Evolutionary conservation across 1,140 invertebrate genomes (phyloP).

Genomic region (Eurosta solidaginis): DNA sequence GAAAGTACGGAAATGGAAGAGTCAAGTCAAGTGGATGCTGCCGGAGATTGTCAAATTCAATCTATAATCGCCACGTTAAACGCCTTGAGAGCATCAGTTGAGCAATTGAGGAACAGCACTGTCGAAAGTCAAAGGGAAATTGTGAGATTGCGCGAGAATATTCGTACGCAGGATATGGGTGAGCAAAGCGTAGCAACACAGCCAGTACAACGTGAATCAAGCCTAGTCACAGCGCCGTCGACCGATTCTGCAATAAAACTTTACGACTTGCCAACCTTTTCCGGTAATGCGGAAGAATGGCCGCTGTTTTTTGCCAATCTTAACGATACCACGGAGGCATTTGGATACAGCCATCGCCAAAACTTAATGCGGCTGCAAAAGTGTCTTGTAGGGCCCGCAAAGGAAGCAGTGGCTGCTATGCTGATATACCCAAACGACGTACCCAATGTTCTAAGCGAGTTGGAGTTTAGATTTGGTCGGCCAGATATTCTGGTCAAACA

Average conservation of each 20-base stretch:
- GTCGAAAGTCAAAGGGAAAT: not conserved
- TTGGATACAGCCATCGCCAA: not conserved
- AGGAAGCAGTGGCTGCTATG: not conserved
- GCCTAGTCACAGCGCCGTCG: not conserved
- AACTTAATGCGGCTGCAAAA: not conserved
- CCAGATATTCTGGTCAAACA: not conserved
- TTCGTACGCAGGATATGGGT: not conserved
- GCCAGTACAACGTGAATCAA: not conserved
- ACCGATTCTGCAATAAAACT: too few relatives aligned
- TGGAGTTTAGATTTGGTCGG: not conserved
- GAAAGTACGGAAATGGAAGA: too few relatives aligned
- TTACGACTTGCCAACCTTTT: not conserved
- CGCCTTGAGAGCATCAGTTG: too few relatives aligned
- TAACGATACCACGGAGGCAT: not conserved
- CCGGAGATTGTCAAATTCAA: too few relatives aligned
- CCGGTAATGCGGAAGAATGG: not conserved
- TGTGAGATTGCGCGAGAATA: not conserved
- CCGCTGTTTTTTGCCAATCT: not conserved
- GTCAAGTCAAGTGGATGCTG: too few relatives aligned
- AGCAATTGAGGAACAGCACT: too few relatives aligned
- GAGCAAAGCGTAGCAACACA: too few relatives aligned
- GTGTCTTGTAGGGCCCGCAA: not conserved
- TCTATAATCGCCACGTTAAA: too few relatives aligned
- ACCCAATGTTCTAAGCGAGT: not conserved
- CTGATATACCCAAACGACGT: not conserved